These are phyloP conservation scores for Macropus fuliginosus DNA, from an alignment of 2,797 vertebrate species.

Conservation along the genomic window DNA sequence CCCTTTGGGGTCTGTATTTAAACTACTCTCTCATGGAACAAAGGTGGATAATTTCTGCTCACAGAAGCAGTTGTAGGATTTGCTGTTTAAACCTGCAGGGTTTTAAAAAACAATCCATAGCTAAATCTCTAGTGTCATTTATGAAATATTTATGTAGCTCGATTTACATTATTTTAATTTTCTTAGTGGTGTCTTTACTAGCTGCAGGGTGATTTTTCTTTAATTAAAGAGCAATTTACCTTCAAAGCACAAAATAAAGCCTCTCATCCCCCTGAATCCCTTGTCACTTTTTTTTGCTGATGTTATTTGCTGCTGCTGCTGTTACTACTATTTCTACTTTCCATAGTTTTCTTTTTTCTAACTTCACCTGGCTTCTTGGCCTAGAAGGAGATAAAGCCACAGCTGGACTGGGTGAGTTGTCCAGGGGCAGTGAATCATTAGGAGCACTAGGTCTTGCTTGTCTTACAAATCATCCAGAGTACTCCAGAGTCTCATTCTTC, in stretches of 20 bases:
- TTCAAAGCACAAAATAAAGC: slow-evolving; percentile 63
- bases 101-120: slow-evolving; percentile 64
- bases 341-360: not conserved
- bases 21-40: slow-evolving; percentile 72
- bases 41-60: slow-evolving; percentile 73
- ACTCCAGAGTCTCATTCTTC: not conserved
- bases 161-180: slow-evolving; percentile 75
- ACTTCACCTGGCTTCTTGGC: slow-evolving; percentile 15
- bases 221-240: slow-evolving; percentile 80
- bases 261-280: not conserved
- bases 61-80: slow-evolving; percentile 73
- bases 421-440: not conserved
- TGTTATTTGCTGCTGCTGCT: not conserved
- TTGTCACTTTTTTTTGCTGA: slow-evolving; percentile 9
- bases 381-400: not conserved
- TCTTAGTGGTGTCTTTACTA: slow-evolving; percentile 77
- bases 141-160: slow-evolving; percentile 73
- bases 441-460: slow-evolving; percentile 29
- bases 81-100: slow-evolving; percentile 76
- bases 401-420: not conserved
- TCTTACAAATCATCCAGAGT: slow-evolving; percentile 47
- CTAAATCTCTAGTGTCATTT: slow-evolving; percentile 66
- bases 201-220: slow-evolving; percentile 63
- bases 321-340: not conserved
- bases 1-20: slow-evolving; percentile 65